Conservation (phyloP, 2,113 vertebrate genomes). For the Eulemur macaco region DNA sequence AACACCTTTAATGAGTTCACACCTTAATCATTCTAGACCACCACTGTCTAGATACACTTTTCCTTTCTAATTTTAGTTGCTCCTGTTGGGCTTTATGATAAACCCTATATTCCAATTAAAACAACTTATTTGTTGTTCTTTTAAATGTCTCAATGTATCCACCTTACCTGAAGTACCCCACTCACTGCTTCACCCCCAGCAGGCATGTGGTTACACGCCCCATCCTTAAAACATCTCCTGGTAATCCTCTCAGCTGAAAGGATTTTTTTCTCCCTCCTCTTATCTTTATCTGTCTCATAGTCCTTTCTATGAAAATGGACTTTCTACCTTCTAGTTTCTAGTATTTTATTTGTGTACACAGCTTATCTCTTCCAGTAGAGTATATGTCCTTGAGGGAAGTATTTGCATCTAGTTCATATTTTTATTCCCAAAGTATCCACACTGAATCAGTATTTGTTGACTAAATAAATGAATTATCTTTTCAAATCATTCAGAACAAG, state of each 20-base stretch:
- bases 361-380: neutral
- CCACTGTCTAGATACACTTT: neutral
- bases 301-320: neutral
- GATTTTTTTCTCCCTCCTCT: neutral
- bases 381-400: neutral
- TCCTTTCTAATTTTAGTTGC: neutral
- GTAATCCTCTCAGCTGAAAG: neutral
- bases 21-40: neutral
- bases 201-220: accelerated
- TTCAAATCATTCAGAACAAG: neutral
- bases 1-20: neutral
- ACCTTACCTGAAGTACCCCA: neutral
- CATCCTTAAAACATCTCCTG: neutral
- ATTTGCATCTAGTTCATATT: neutral
- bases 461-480: neutral
- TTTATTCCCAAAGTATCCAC: neutral
- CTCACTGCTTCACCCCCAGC: neutral
- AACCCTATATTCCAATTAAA: neutral
- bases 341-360: neutral
- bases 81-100: neutral
- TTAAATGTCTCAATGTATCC: neutral
- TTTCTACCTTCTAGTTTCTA: neutral
- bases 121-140: neutral
- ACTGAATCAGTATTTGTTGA: neutral
- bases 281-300: neutral